phyloP scores from a whole-genome alignment of 2,797 vertebrate species.

The Gambelia wislizenii region DNA sequence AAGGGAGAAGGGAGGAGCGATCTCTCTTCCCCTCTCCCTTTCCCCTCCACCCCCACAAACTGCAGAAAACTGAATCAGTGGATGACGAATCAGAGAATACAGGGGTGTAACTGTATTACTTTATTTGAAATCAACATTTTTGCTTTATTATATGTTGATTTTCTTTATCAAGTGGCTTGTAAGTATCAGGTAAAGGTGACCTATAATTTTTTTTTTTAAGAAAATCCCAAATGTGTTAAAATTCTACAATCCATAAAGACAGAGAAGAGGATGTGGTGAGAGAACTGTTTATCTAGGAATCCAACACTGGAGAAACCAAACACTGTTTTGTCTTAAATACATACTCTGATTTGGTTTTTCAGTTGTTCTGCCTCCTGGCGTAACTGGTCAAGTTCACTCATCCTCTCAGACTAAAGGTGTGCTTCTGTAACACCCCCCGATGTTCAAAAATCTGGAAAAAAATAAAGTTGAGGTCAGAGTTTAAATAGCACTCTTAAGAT shows the following conservation, averaged over 20 bases:
- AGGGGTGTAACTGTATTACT: too few relatives aligned
- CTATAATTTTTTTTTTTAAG: background rate
- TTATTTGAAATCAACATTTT: background rate
- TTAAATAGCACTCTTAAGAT: background rate
- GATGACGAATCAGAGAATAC: too few relatives aligned
- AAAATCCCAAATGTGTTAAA: background rate
- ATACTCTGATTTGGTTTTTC: conserved; percentile 97
- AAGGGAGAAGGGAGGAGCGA: too few relatives aligned
- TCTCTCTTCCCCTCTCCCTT: too few relatives aligned
- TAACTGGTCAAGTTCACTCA: conserved; percentile 99
- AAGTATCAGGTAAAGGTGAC: background rate
- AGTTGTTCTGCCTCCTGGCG: conserved; percentile 98
- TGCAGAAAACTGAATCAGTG: too few relatives aligned
- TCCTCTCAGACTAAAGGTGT: conserved; percentile 92
- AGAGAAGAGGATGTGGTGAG: background rate
- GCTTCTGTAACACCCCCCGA: conserved; percentile 87
- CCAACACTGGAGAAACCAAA: background rate
- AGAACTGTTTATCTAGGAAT: too few relatives aligned
- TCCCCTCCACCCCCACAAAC: too few relatives aligned
- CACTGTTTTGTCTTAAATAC: conserved; percentile 60
- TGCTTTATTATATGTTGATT: background rate
- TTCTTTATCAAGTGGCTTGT: background rate
- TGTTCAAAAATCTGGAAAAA: conserved; percentile 87
- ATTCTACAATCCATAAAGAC: background rate
- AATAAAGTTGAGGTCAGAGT: background rate